A percentile compares a stretch with the other conserved stretches of the same genome.
phyloP scores from a whole-genome alignment of 2,113 vertebrate species.

The Atrichornis clamosus region DNA sequence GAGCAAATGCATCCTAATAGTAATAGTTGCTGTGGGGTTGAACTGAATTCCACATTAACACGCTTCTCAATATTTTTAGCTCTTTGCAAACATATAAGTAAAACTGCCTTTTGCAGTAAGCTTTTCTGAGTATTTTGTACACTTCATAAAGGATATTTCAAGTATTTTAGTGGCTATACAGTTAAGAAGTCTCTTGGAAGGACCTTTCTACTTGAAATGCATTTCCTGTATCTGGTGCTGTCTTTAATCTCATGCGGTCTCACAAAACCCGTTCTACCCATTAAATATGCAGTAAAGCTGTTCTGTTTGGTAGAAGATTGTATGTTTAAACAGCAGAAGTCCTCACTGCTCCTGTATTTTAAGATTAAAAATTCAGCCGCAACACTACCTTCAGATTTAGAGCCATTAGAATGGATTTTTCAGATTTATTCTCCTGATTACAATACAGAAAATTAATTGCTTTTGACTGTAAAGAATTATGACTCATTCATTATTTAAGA shows the following conservation, averaged over 20 bases:
- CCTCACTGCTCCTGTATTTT: conserved; percentile 8
- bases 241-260: conserved; percentile 21
- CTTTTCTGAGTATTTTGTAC: not conserved
- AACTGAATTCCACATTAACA: not conserved
- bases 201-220: conserved; percentile 18
- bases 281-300: conserved; percentile 48
- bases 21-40: not conserved
- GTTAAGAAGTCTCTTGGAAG: not conserved
- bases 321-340: conserved; percentile 37
- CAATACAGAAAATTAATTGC: conserved; percentile 60
- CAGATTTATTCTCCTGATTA: conserved; percentile 55
- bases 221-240: conserved; percentile 3
- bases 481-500: conserved; percentile 50
- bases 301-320: conserved; percentile 35
- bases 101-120: not conserved
- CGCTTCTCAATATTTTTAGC: not conserved
- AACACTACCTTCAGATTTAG: not conserved
- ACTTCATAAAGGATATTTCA: not conserved
- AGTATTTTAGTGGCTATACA: not conserved
- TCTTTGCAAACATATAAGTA: not conserved
- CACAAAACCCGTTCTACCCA: not conserved
- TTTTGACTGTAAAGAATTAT: conserved; percentile 49
- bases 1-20: not conserved
- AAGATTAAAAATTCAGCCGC: conserved; percentile 42
- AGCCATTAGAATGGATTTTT: conserved; percentile 34